Conservation (phyloP, 2,888 invertebrate genomes). For the Dysmachus trigonus region DNA sequence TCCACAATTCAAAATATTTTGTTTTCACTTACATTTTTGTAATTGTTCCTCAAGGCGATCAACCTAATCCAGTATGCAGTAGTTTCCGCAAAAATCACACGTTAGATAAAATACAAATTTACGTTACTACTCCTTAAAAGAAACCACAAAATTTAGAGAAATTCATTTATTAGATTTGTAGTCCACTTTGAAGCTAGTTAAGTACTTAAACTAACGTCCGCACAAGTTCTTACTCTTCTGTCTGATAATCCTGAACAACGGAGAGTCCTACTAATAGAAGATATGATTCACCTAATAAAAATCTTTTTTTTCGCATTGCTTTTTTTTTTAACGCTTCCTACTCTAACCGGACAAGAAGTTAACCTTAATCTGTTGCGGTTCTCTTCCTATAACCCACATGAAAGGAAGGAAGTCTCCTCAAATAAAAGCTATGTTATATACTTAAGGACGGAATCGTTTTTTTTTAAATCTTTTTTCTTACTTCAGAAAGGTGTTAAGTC, state of each 20-base stretch:
- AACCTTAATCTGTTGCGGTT: background rate
- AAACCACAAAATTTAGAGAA: background rate
- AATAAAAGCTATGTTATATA: constrained; percentile 31
- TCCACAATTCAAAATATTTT: too few relatives aligned
- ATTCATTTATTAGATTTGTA: constrained; percentile 4
- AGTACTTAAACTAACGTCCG: background rate
- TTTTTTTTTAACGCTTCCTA: background rate
- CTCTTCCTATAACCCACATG: background rate
- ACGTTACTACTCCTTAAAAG: background rate
- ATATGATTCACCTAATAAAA: constrained; percentile 15
- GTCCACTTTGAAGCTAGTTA: background rate
- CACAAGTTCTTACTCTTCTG: background rate
- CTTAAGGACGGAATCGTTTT: constrained; percentile 41
- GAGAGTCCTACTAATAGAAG: background rate
- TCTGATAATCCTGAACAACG: background rate
- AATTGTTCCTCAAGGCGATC: too few relatives aligned
- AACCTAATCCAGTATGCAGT: too few relatives aligned
- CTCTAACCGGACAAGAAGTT: background rate
- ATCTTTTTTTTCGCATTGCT: background rate
- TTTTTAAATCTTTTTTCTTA: background rate
- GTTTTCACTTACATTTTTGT: too few relatives aligned
- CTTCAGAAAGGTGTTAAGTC: constrained; percentile 35
- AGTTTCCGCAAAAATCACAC: too few relatives aligned
- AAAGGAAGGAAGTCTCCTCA: constrained; percentile 1
- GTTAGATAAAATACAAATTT: too few relatives aligned